Conservation (phyloP, 1,140 invertebrate species). For the Portunus trituberculatus region DNA sequence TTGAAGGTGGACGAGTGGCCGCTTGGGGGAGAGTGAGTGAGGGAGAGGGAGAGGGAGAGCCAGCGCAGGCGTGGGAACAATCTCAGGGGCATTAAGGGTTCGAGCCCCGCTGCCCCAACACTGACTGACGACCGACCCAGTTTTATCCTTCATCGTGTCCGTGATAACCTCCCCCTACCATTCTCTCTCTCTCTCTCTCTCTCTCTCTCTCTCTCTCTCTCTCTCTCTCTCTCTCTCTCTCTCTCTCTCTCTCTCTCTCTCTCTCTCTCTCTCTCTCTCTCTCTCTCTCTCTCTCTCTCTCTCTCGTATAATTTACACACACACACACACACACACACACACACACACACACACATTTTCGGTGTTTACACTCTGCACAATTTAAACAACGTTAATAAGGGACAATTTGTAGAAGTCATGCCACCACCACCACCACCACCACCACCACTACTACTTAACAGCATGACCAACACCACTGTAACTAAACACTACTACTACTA, state of each 20-base stretch:
- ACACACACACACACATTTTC: no score
- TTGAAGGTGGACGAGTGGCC: slow-evolving; percentile 40
- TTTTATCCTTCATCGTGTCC: background rate
- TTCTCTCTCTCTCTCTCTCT: background rate
- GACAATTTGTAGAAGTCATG: no score
- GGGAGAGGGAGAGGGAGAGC: background rate
- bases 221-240: slow-evolving; percentile 4
- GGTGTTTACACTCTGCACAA: no score
- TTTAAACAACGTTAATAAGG: no score
- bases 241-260: slow-evolving; percentile 5
- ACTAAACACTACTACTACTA: background rate
- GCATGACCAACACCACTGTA: no score
- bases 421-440: no score
- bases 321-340: no score
- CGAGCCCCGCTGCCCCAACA: background rate
- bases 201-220: background rate
- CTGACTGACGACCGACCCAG: slow-evolving; percentile 4
- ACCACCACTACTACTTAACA: no score
- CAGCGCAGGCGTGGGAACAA: slow-evolving; percentile 48
- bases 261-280: background rate
- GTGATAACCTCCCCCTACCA: background rate
- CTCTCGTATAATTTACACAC: background rate
- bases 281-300: background rate
- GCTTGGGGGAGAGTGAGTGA: background rate
- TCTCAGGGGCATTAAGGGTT: slow-evolving; percentile 58